These are phyloP conservation scores for Candidula unifasciata DNA, from an alignment of 2,888 invertebrate species.

Conservation along the genomic window DNA sequence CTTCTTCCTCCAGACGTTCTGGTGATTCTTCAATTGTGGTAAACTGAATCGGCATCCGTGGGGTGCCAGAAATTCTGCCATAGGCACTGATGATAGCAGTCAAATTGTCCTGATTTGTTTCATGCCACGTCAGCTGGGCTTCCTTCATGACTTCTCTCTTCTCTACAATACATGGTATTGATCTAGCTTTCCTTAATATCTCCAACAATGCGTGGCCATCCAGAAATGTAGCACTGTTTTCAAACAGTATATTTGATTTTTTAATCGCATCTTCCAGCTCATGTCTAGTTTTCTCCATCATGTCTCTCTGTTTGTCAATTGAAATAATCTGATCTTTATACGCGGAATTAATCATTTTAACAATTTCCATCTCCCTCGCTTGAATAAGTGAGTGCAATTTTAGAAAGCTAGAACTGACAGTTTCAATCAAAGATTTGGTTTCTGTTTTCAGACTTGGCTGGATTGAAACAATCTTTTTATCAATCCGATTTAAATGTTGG, in stretches of 20 bases:
- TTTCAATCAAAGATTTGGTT: slow-evolving; percentile 57
- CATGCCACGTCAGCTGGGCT: slow-evolving; percentile 57
- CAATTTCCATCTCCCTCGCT: slow-evolving; percentile 57
- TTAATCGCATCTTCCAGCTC: slow-evolving; percentile 31
- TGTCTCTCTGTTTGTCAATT: slow-evolving; percentile 12
- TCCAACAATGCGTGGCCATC: slow-evolving; percentile 69
- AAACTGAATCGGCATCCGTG: slow-evolving; percentile 51
- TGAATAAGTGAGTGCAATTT: slow-evolving; percentile 67
- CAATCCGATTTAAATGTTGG: slow-evolving; percentile 16
- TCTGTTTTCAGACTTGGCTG: slow-evolving; percentile 63
- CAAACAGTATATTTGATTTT: slow-evolving; percentile 34
- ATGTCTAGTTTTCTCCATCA: neutral
- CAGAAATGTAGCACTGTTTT: slow-evolving; percentile 45
- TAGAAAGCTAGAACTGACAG: slow-evolving; percentile 63
- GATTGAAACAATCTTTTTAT: slow-evolving; percentile 44
- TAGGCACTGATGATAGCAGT: neutral
- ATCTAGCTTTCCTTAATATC: slow-evolving; percentile 61
- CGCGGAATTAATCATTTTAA: neutral
- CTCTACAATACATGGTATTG: slow-evolving; percentile 63
- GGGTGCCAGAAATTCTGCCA: slow-evolving; percentile 38
- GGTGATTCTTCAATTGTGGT: slow-evolving; percentile 60
- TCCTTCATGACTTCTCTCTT: slow-evolving; percentile 29
- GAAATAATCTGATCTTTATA: neutral
- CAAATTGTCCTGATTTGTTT: slow-evolving; percentile 15
- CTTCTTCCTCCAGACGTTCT: slow-evolving; percentile 59